Percentiles rank a stretch among this genome's conserved stretches.
Conservation (phyloP, 2,888 invertebrate species). For the Pyrgus malvae region DNA sequence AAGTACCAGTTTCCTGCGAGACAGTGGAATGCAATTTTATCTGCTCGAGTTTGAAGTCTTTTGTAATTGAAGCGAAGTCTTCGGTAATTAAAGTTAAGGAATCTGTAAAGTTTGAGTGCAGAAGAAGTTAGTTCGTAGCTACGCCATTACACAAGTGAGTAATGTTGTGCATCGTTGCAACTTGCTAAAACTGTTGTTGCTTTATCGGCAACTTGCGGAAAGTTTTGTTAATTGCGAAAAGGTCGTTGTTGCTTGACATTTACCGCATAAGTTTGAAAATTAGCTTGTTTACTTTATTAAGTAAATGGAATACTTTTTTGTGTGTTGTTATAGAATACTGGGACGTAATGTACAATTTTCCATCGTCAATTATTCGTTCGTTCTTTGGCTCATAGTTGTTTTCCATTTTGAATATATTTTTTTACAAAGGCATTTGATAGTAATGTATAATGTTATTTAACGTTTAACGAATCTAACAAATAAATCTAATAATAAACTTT, state of each 20-base stretch:
- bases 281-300: no score
- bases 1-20: constrained; percentile 16
- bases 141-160: constrained; percentile 32
- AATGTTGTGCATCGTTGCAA: constrained; percentile 31
- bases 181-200: constrained; percentile 19
- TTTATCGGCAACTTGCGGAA: constrained; percentile 7
- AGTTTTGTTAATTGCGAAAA: constrained; percentile 20
- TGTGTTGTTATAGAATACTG: no score
- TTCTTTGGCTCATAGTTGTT: no score
- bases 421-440: no score
- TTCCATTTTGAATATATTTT: no score
- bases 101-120: constrained; percentile 35
- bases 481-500: no score
- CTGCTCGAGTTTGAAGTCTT: constrained; percentile 37
- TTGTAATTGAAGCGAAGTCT: constrained; percentile 42
- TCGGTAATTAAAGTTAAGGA: constrained; percentile 43
- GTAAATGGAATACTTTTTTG: no score
- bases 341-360: no score
- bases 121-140: constrained; percentile 31
- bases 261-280: no score
- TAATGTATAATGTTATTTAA: no score
- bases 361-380: no score
- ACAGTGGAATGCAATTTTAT: constrained; percentile 45
- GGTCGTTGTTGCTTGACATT: constrained; percentile 1
- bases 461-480: no score